Evolutionary conservation across 2,113 vertebrate genomes (phyloP).

Genomic region (Amphilophus citrinellus): DNA sequence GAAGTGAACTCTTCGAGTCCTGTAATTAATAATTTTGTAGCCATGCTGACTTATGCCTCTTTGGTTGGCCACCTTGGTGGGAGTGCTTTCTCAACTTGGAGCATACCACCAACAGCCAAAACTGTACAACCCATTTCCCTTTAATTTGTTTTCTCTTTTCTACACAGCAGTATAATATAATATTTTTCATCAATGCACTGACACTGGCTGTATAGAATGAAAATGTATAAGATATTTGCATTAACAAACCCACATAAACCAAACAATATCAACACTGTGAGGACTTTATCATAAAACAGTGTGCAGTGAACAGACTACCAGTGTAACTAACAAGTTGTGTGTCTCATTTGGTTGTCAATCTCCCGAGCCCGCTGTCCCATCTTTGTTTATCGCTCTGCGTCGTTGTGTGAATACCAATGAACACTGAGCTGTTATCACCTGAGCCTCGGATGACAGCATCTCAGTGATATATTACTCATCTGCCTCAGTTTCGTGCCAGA

Average conservation of each 20-base stretch:
- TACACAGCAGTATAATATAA: neutral
- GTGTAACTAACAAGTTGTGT: conserved; percentile 13
- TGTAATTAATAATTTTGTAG: no score
- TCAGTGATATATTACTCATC: conserved; percentile 57
- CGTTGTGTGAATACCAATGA: conserved; percentile 62
- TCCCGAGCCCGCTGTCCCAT: neutral
- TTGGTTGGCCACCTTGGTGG: no score
- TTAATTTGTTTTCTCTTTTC: neutral
- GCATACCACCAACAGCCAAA: neutral
- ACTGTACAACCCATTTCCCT: neutral
- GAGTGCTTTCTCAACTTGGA: no score
- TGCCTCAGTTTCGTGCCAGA: conserved; percentile 35
- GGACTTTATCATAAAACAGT: neutral
- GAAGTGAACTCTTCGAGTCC: no score
- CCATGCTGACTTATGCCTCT: no score
- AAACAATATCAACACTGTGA: neutral
- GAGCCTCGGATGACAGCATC: conserved; percentile 45
- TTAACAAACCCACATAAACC: neutral
- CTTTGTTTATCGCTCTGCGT: conserved; percentile 39
- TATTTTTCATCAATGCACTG: neutral
- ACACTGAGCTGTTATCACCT: conserved; percentile 51
- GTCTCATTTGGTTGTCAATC: conserved; percentile 15
- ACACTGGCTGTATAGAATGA: neutral
- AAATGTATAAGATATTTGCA: neutral
- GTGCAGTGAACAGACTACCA: neutral